Percentiles rank a stretch among this genome's conserved stretches.
Conservation (phyloP, 2,797 vertebrate species). For the Coregonus suidteri region DNA sequence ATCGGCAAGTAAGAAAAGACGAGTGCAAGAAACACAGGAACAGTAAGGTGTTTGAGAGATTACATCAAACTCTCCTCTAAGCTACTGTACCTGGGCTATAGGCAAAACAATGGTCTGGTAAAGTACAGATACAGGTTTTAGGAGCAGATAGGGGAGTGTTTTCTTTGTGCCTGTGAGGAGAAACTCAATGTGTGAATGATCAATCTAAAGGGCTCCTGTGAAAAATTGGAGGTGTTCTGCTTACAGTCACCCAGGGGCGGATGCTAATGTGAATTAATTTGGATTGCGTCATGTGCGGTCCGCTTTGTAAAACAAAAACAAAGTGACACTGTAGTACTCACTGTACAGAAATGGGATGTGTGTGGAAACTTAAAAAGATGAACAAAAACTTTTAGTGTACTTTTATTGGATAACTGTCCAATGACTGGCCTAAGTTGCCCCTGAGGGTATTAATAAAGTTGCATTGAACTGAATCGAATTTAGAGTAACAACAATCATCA, state of each 20-base stretch:
- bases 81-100: too few relatives aligned
- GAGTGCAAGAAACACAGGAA: neutral
- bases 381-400: neutral
- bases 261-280: neutral
- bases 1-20: neutral
- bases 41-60: neutral
- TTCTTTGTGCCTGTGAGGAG: neutral
- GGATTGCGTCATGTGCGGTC: neutral
- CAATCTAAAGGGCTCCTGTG: neutral
- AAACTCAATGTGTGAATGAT: neutral
- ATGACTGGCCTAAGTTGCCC: neutral
- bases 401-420: neutral
- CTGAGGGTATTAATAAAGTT: neutral
- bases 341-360: neutral
- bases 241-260: neutral
- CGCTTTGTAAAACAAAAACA: neutral
- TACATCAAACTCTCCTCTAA: neutral
- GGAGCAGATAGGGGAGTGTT: neutral
- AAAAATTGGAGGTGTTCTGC: neutral
- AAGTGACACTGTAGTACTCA: neutral
- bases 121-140: too few relatives aligned
- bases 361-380: neutral
- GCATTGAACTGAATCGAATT: neutral
- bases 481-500: constrained; percentile 23
- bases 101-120: too few relatives aligned